These are phyloP conservation scores for Nyctalus aviator DNA, from an alignment of 2,797 vertebrate genomes.

Conservation along the genomic window DNA sequence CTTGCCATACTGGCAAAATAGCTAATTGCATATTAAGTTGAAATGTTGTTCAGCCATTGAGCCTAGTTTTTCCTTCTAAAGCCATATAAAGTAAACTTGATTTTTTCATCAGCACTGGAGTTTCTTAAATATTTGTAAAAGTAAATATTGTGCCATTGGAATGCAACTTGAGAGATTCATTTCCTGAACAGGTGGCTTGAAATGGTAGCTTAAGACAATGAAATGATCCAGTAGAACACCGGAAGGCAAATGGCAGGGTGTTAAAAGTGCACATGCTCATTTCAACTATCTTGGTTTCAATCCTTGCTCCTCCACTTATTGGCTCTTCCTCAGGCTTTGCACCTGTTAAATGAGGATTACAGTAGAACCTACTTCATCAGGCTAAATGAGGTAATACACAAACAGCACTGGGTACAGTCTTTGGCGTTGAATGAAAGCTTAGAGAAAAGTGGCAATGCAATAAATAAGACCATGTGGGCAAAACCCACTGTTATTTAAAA, in stretches of 20 bases:
- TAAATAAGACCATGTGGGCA: neutral
- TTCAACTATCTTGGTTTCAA: neutral
- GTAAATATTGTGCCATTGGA: neutral
- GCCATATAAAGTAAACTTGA: neutral
- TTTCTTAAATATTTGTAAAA: conserved; percentile 37
- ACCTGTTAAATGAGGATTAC: neutral
- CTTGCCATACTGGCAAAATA: neutral
- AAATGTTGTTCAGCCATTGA: conserved; percentile 8
- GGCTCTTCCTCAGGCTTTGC: neutral
- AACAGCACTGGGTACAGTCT: neutral
- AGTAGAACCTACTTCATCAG: neutral
- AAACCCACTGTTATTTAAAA: neutral
- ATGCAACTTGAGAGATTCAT: conserved; percentile 15
- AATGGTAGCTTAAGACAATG: neutral
- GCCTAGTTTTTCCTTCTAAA: neutral
- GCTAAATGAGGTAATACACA: neutral
- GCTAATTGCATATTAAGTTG: neutral
- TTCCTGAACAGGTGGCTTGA: neutral
- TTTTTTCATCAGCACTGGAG: neutral
- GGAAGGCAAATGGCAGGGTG: neutral
- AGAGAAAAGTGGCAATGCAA: neutral
- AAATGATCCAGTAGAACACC: neutral
- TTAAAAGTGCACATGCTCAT: neutral
- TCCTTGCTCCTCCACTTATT: neutral
- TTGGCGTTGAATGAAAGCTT: neutral